Conservation (phyloP, 1,140 invertebrate genomes). For the Pantala flavescens region DNA sequence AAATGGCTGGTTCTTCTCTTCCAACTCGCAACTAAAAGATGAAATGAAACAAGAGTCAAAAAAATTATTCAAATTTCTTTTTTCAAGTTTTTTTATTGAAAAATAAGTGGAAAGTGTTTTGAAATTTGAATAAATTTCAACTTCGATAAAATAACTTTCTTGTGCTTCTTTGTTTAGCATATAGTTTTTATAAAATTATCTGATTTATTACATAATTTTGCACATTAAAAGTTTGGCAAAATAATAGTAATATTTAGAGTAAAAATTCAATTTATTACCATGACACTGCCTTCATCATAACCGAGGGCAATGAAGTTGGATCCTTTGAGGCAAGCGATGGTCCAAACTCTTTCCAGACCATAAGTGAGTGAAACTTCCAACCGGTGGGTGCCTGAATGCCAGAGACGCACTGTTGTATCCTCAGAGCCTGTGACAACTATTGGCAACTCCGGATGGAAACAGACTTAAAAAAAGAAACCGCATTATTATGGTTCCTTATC, state of each 20-base stretch:
- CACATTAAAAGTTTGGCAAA: too few species aligned
- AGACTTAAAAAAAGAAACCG: slow-evolving; percentile 43
- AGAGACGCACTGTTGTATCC: slow-evolving; percentile 91
- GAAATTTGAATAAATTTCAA: too few species aligned
- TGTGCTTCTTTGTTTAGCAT: too few species aligned
- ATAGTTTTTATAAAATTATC: too few species aligned
- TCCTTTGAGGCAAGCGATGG: slow-evolving; percentile 87
- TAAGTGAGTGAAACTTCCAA: slow-evolving; percentile 96
- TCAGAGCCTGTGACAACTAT: slow-evolving; percentile 96
- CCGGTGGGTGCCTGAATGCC: slow-evolving; percentile 96
- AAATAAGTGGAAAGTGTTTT: too few species aligned
- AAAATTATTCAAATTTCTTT: neutral
- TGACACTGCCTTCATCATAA: slow-evolving; percentile 97
- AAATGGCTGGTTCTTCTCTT: slow-evolving; percentile 95
- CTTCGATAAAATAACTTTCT: too few species aligned
- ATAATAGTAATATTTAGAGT: too few species aligned
- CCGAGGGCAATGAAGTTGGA: slow-evolving; percentile 96
- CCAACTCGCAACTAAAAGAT: slow-evolving; percentile 52
- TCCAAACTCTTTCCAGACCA: slow-evolving; percentile 96
- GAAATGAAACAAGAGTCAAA: slow-evolving; percentile 13
- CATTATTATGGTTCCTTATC: neutral
- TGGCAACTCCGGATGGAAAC: slow-evolving; percentile 95
- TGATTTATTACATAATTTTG: too few species aligned
- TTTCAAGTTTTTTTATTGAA: slow-evolving; percentile 13
- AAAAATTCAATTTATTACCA: too few species aligned